A percentile compares a stretch with the other conserved stretches of the same genome.
phyloP scores from a whole-genome alignment of 2,113 vertebrate species.

The Seriola quinqueradiata region DNA sequence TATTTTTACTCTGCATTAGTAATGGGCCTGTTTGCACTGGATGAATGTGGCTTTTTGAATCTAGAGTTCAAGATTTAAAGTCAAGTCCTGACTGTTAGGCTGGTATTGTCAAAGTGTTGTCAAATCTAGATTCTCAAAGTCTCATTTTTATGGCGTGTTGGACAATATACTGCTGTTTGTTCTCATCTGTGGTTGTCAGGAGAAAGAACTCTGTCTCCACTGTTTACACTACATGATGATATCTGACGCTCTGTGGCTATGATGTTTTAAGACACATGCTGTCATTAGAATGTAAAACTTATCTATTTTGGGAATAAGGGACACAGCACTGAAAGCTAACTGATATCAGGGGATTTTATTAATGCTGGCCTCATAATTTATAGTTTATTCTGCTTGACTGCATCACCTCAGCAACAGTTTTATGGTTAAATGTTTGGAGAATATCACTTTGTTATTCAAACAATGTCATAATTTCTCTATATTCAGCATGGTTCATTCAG shows the following conservation, averaged over 20 bases:
- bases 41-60: constrained; percentile 36
- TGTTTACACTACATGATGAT: constrained; percentile 70
- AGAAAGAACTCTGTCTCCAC: constrained; percentile 34
- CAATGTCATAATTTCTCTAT: constrained; percentile 3
- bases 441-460: not conserved
- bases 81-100: not conserved
- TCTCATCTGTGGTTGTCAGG: constrained; percentile 55
- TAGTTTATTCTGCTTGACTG: constrained; percentile 29
- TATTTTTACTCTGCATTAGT: constrained; percentile 11
- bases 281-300: constrained; percentile 66
- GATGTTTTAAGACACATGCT: constrained; percentile 57
- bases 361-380: constrained; percentile 42
- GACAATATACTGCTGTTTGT: constrained; percentile 51
- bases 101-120: constrained; percentile 37
- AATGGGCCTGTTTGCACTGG: constrained; percentile 36
- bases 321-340: constrained; percentile 52
- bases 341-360: constrained; percentile 52
- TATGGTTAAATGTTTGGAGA: not conserved
- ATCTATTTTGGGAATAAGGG: constrained; percentile 29
- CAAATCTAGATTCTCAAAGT: constrained; percentile 20
- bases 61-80: constrained; percentile 27
- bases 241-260: constrained; percentile 32
- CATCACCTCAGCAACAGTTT: constrained; percentile 12
- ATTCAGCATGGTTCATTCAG: constrained; percentile 6
- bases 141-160: not conserved